Base-by-base conservation (phyloP, 2,113 vertebrate species). In the Clarias gariepinus region DNA sequence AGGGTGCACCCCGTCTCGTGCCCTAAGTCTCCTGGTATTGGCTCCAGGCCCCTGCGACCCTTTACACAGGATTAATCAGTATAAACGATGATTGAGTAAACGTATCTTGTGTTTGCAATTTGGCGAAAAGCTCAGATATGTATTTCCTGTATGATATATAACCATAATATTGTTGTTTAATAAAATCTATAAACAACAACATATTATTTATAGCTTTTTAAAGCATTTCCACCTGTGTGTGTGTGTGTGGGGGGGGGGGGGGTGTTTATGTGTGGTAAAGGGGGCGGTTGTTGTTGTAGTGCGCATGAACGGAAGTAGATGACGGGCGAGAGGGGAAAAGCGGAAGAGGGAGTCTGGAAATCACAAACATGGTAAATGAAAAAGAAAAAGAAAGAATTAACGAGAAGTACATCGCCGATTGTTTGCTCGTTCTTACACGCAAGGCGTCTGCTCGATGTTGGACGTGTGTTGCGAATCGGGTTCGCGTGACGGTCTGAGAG, bases 271-370 rank as follows among this genome's bases (percentile, higher is more conserved):
- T 74, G 79, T 36, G 85, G 69, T 36, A 83, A 61, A 90, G 79
- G 68, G 18, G 78, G 57, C 57, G 30, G 78, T 19, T 41, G 4
- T 21, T 36, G 53, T 47, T 30, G 90, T 92, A 96, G 92, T 95
- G 95, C 96, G 96, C 96, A 97, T 95, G 95, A 95, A 93, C 95
- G 94, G 94, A 89, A 93, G 93, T 92, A 93, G 92, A 91, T 93
- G 91, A 93, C 89, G 93, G 91, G 92, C 92, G 85, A 90, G 55
- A 92, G 93, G 88, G 93, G 91, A 95, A 94, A 74, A 94, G 94
- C 94, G 93, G 93, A 94, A 94, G 91, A 93, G 91, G 90, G 91
- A 93, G 93, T 91, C 93, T 87, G 91, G 92, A 91, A 88, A 90
- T 94, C 92, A 94, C 94, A 95, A 96, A 95, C 93, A 96, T 96